phyloP scores from a whole-genome alignment of 2,888 invertebrate species.

The Dryobota labecula region DNA sequence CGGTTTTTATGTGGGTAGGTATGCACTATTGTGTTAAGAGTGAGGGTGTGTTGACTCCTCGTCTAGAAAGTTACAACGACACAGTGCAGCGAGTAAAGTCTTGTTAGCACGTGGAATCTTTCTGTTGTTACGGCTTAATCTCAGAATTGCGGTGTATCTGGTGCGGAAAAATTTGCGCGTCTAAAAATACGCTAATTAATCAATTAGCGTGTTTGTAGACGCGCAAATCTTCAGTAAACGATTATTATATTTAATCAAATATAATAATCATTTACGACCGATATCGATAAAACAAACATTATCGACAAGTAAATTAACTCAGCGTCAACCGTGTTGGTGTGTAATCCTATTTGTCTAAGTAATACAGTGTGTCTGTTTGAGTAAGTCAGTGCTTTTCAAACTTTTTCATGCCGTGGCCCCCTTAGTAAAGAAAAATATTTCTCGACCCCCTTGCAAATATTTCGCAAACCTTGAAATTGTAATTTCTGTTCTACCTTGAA shows the following conservation, averaged over 20 bases:
- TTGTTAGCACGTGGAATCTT: slow-evolving; percentile 74
- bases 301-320: slow-evolving; percentile 45
- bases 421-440: no score
- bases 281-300: slow-evolving; percentile 37
- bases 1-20: slow-evolving; percentile 44
- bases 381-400: no score
- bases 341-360: slow-evolving; percentile 66
- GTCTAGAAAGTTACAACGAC: slow-evolving; percentile 76
- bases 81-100: slow-evolving; percentile 72
- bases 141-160: slow-evolving; percentile 62
- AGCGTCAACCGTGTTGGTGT: slow-evolving; percentile 55
- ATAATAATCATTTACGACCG: slow-evolving; percentile 59
- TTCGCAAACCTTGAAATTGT: no score
- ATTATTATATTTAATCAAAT: slow-evolving; percentile 72
- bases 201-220: slow-evolving; percentile 69
- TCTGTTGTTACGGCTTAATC: slow-evolving; percentile 73
- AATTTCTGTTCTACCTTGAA: no score
- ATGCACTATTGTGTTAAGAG: slow-evolving; percentile 25
- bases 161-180: slow-evolving; percentile 68
- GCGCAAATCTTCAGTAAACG: no score
- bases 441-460: no score
- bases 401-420: no score
- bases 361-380: slow-evolving; percentile 71
- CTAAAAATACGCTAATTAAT: no score
- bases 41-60: slow-evolving; percentile 65